Conservation (phyloP, 2,888 invertebrate genomes). For the Chrysina gloriosa region DNA sequence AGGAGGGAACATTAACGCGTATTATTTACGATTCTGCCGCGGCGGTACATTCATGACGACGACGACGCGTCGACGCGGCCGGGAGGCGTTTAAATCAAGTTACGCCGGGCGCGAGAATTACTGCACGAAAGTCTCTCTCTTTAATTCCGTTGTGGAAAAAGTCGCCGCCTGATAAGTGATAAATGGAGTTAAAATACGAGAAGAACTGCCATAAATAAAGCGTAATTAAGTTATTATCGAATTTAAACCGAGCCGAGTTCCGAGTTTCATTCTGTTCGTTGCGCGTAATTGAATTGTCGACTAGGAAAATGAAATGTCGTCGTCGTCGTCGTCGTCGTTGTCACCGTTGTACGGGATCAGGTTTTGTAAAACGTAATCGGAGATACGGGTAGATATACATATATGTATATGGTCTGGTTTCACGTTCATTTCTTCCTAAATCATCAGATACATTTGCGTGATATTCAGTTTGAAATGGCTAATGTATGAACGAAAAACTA, state of each 20-base stretch:
- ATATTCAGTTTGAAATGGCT: too few species aligned
- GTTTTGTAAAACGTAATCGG: too few species aligned
- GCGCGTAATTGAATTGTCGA: slow-evolving; percentile 46
- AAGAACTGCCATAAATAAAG: slow-evolving; percentile 44
- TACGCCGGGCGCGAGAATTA: slow-evolving; percentile 4
- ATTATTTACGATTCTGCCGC: slow-evolving; percentile 20
- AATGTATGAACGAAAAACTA: too few species aligned
- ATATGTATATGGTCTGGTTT: too few species aligned
- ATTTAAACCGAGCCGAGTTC: slow-evolving; percentile 42
- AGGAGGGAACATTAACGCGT: slow-evolving; percentile 16
- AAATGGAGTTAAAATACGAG: slow-evolving; percentile 42
- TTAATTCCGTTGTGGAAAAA: slow-evolving; percentile 33
- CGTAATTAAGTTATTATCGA: slow-evolving; percentile 48
- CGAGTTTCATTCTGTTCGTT: slow-evolving; percentile 36
- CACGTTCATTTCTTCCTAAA: too few species aligned
- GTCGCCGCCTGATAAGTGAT: slow-evolving; percentile 32
- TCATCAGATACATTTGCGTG: too few species aligned
- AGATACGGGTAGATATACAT: too few species aligned
- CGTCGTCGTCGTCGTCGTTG: too few species aligned
- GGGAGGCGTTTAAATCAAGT: slow-evolving; percentile 24
- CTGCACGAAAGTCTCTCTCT: not conserved
- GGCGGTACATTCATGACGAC: slow-evolving; percentile 9
- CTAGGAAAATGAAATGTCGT: slow-evolving; percentile 41
- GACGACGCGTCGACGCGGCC: too few species aligned
- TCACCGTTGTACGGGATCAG: not conserved